Percentiles rank a stretch among this genome's conserved stretches.
Evolutionary conservation across 2,888 invertebrate genomes (phyloP).

Genomic region (Polydrusus tereticollis): DNA sequence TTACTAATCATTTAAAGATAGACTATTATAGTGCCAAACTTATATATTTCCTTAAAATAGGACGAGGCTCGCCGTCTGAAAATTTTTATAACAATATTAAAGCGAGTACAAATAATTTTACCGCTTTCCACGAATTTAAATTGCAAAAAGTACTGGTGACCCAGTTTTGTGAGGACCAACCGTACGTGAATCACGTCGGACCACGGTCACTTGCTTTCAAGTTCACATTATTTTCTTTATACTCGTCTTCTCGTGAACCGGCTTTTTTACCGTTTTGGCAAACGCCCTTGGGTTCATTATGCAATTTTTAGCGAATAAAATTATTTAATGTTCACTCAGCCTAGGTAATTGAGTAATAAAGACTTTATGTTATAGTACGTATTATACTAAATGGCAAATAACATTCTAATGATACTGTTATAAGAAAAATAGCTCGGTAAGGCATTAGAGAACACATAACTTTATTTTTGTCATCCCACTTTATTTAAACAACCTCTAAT

Average conservation of each 20-base stretch:
- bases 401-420: too few relatives aligned
- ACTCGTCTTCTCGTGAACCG: not conserved
- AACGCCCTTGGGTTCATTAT: not conserved
- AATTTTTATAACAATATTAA: not conserved
- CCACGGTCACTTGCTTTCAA: conserved; percentile 1
- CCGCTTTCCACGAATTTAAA: conserved; percentile 3
- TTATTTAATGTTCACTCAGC: not conserved
- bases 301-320: not conserved
- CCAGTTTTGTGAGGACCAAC: not conserved
- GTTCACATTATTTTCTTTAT: not conserved
- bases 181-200: not conserved
- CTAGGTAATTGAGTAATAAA: too few relatives aligned
- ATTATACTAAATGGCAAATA: too few relatives aligned
- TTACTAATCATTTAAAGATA: too few relatives aligned
- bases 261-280: conserved; percentile 8
- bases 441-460: too few relatives aligned
- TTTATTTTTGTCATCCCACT: too few relatives aligned
- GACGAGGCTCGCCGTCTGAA: too few relatives aligned
- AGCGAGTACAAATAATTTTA: not conserved
- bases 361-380: too few relatives aligned
- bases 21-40: too few relatives aligned
- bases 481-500: too few relatives aligned
- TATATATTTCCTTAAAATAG: too few relatives aligned
- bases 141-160: conserved; percentile 11
- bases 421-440: too few relatives aligned